Evolutionary conservation across 2,797 vertebrate species (phyloP).

Genomic region (Capromys pilorides): DNA sequence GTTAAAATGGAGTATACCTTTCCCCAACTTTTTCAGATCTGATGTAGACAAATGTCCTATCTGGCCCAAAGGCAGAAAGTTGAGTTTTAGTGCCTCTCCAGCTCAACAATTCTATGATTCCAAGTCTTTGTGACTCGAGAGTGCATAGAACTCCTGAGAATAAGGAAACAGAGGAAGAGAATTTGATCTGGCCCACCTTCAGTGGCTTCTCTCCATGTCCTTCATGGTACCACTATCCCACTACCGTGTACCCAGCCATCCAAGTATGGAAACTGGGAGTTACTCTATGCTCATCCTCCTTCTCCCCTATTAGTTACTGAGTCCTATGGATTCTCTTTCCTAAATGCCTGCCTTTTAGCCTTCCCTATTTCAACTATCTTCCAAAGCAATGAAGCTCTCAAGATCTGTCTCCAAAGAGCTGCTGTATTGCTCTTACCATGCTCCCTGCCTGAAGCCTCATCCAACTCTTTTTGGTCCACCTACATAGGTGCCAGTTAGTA

Average conservation of each 20-base stretch:
- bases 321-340: background rate
- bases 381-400: background rate
- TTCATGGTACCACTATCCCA: background rate
- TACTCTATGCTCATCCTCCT: background rate
- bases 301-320: background rate
- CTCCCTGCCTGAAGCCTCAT: background rate
- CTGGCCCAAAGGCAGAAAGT: background rate
- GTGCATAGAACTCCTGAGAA: background rate
- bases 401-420: background rate
- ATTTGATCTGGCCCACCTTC: background rate
- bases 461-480: background rate
- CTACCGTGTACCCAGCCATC: background rate
- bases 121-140: slow-evolving; percentile 40
- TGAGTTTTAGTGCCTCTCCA: background rate
- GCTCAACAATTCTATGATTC: background rate
- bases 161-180: background rate
- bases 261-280: background rate
- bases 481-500: background rate
- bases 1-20: background rate
- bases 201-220: background rate
- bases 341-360: background rate
- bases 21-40: background rate
- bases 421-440: background rate
- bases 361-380: background rate
- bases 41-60: background rate